Percentiles rank a stretch among this genome's conserved stretches.
phyloP scores from a whole-genome alignment of 2,113 vertebrate species.

The Parus major region DNA sequence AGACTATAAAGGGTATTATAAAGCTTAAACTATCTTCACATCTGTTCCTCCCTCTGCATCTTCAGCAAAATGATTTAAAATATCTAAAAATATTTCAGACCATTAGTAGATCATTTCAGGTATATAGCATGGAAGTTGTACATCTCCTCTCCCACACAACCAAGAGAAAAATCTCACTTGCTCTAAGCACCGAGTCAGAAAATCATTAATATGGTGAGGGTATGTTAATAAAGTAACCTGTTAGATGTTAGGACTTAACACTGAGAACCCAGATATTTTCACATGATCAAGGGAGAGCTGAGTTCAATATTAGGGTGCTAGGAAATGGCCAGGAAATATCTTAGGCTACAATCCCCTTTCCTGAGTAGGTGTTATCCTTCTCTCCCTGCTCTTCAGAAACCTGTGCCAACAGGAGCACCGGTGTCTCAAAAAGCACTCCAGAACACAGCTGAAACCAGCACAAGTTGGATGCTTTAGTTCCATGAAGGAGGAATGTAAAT shows the following conservation, averaged over 20 bases:
- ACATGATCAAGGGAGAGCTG: neutral
- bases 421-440: neutral
- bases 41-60: neutral
- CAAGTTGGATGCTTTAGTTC: neutral
- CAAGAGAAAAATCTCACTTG: neutral
- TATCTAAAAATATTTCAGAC: constrained; percentile 5
- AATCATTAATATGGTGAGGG: neutral
- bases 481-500: neutral
- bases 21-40: neutral
- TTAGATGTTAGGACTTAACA: neutral
- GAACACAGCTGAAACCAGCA: neutral
- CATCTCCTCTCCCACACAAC: neutral
- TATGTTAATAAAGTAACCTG: neutral
- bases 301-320: neutral
- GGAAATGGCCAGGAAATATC: neutral
- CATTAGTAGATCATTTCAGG: neutral
- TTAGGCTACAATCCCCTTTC: neutral
- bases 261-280: neutral
- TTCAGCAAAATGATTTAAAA: neutral
- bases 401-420: neutral
- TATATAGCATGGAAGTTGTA: neutral
- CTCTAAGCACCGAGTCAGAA: neutral
- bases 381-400: neutral
- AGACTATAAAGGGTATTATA: neutral
- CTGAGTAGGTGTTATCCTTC: neutral